Evolutionary conservation across 2,113 vertebrate species (phyloP).

Genomic region (Mastomys natalensis): DNA sequence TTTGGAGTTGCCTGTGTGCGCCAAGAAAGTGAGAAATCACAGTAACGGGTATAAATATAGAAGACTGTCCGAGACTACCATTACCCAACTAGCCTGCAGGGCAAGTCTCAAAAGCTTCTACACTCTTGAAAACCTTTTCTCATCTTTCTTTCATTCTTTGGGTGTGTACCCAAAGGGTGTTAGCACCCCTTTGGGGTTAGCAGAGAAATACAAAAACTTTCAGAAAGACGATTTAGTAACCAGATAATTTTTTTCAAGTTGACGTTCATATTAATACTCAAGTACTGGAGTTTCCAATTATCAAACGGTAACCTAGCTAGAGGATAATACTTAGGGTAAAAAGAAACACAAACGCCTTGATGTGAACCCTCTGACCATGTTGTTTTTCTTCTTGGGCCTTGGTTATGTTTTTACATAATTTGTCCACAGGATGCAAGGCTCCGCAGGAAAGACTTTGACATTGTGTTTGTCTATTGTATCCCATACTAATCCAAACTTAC

Average conservation of each 20-base stretch:
- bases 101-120: background rate
- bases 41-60: background rate
- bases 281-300: background rate
- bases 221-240: background rate
- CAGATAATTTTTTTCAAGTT: background rate
- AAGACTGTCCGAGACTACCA: background rate
- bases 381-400: background rate
- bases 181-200: background rate
- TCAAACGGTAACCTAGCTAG: background rate
- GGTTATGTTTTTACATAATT: background rate
- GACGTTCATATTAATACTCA: background rate
- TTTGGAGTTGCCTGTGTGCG: slow-evolving; percentile 5
- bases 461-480: slow-evolving; percentile 60
- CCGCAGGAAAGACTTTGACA: slow-evolving; percentile 46
- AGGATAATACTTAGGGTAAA: slow-evolving; percentile 10
- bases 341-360: slow-evolving; percentile 13
- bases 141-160: background rate
- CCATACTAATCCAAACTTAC: slow-evolving; percentile 48
- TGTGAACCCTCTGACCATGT: background rate
- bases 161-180: too few species aligned
- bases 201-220: background rate
- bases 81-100: background rate
- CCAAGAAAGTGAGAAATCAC: slow-evolving; percentile 12
- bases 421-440: slow-evolving; percentile 26
- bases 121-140: background rate